These are phyloP conservation scores for Matsumurasca onukii DNA, from an alignment of 1,140 invertebrate genomes.

Conservation along the genomic window DNA sequence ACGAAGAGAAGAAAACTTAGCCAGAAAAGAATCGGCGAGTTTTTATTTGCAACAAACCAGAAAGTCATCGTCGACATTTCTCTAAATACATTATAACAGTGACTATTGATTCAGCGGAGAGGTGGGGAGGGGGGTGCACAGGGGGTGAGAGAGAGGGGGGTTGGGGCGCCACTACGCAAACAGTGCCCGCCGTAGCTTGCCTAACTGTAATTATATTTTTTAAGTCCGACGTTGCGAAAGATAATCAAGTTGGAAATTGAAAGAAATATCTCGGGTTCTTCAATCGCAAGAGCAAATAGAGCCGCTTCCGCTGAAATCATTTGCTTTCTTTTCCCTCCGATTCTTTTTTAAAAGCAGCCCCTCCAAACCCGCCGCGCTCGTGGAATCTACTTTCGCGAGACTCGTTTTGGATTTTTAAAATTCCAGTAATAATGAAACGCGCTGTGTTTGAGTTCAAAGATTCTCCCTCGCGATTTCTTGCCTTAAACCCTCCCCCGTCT, in stretches of 20 bases:
- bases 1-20: not conserved
- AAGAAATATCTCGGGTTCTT: conserved; percentile 31
- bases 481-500: not conserved
- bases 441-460: conserved; percentile 18
- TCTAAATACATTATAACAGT: conserved; percentile 4
- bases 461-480: not conserved
- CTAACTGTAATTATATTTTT: conserved; percentile 32
- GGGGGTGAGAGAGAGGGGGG: not conserved
- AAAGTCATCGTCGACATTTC: not conserved
- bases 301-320: conserved; percentile 9
- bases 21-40: not conserved
- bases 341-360: conserved; percentile 12
- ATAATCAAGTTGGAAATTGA: conserved; percentile 32
- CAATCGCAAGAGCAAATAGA: conserved; percentile 26
- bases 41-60: not conserved
- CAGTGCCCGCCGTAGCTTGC: conserved; percentile 11
- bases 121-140: not conserved
- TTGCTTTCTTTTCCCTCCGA: conserved; percentile 13
- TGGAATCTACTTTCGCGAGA: conserved; percentile 12
- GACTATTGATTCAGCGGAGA: not conserved
- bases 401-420: conserved; percentile 15
- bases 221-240: conserved; percentile 23
- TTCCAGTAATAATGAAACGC: conserved; percentile 20
- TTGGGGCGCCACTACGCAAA: not conserved
- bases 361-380: not conserved